These are phyloP conservation scores for Monopis laevigella DNA, from an alignment of 2,888 invertebrate genomes.

Conservation along the genomic window DNA sequence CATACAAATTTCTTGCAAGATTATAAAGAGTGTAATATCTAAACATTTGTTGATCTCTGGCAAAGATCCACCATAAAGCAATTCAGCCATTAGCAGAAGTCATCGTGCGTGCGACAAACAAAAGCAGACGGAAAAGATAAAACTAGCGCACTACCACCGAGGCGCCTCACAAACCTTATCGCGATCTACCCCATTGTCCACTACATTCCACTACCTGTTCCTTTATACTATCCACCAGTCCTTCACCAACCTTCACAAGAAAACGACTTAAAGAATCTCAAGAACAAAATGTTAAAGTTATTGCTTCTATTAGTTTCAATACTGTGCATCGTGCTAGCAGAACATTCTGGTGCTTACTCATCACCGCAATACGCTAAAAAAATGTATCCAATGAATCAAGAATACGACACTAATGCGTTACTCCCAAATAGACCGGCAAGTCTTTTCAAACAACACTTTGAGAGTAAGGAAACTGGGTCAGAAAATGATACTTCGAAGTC, in stretches of 20 bases:
- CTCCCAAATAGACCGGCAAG: constrained; percentile 37
- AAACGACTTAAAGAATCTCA: background rate
- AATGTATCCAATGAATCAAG: constrained; percentile 42
- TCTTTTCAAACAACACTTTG: constrained; percentile 30
- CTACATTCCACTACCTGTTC: constrained; percentile 32
- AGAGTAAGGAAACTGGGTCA: constrained; percentile 26
- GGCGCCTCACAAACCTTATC: constrained; percentile 4
- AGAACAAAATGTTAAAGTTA: constrained; percentile 1
- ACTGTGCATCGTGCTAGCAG: constrained; percentile 27
- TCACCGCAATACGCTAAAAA: constrained; percentile 63
- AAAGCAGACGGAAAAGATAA: constrained; percentile 59
- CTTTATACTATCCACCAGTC: constrained; percentile 24
- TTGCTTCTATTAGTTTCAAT: constrained; percentile 28
- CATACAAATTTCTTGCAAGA: too few relatives aligned
- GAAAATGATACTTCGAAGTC: constrained; percentile 37
- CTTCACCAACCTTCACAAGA: background rate
- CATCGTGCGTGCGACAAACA: constrained; percentile 62
- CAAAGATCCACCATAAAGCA: constrained; percentile 33
- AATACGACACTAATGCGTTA: constrained; percentile 37
- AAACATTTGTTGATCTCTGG: too few relatives aligned
- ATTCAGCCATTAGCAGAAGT: constrained; percentile 56
- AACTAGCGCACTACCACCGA: constrained; percentile 25
- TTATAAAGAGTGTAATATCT: too few relatives aligned
- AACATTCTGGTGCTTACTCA: constrained; percentile 60
- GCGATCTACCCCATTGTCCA: constrained; percentile 10